Base-by-base conservation (phyloP, 2,797 vertebrate genomes). In the Propithecus perrieri region DNA sequence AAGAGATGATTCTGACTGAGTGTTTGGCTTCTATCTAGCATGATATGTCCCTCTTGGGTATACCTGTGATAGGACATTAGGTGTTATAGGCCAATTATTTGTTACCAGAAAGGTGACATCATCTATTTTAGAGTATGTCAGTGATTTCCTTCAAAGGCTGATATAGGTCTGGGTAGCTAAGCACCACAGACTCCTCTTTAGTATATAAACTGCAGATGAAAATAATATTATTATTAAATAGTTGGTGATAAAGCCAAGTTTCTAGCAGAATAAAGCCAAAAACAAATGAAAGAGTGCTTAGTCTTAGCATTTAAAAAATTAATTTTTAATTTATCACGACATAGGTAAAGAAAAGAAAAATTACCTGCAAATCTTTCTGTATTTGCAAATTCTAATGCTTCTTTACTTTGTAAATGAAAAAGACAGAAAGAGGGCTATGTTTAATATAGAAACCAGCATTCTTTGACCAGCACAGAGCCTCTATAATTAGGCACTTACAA, bases 281-380 rank as follows among this genome's bases (percentile, higher is more conserved):
- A 86, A 76, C 94, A 83, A 94, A 91, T 50, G 15, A 59, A 93
- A 89, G 55, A 41, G 9, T 76, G 38, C 61, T 87, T 80, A 72
- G 10, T 63, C 18, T 65, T 35, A 84, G 46, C 20, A 11, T 75
- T 94, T 57, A 59, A 83, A 85, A 88, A 38, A 75, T 92, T 76
- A 65, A 84, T 53, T 93, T 97, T 96, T 91, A 97, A 86, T 86
- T 46, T 67, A 78, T 74, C 24, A 86, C 55, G 72, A 91, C 30
- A 10, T 38, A 75, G 41, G 13, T 91, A 85, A 91, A 80, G 43
- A 61, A 91, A 92, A 91, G 72, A 84, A 74, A 72, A 69, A 80
- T 86, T 74, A 85, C 26, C 57, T 46, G 13, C 15, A 53, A 46
- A 86, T 71, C 20, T 71, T 89, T 53, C 33, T 86, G 4, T 80